phyloP scores from a whole-genome alignment of 1,140 invertebrate species.

The Prorops nasuta region DNA sequence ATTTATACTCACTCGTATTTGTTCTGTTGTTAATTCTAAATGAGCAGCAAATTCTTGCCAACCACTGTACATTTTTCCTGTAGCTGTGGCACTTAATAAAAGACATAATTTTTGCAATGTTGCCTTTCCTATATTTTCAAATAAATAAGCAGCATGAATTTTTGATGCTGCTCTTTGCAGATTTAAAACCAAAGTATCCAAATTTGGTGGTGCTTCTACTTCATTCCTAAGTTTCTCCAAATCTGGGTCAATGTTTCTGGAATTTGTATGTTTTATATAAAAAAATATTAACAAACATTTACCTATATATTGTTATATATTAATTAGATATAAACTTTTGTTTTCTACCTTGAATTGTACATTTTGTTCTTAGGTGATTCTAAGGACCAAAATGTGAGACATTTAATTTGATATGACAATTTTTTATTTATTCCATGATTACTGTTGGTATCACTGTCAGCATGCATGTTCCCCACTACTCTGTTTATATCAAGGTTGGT shows the following conservation, averaged over 20 bases:
- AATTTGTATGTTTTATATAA: conserved; percentile 13
- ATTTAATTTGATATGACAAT: too few relatives aligned
- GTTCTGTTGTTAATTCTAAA: conserved; percentile 35
- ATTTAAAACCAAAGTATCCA: conserved; percentile 27
- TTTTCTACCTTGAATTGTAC: conserved; percentile 5
- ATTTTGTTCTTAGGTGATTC: too few relatives aligned
- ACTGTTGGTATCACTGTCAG: too few relatives aligned
- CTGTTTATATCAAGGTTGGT: conserved; percentile 15
- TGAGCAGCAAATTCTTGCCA: conserved; percentile 40
- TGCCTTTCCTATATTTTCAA: conserved; percentile 31
- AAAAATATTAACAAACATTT: not conserved
- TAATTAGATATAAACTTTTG: conserved; percentile 1
- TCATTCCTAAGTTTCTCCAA: conserved; percentile 37
- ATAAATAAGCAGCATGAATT: conserved; percentile 39
- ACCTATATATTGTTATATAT: not conserved
- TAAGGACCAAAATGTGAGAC: too few relatives aligned
- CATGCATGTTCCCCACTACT: conserved; percentile 12
- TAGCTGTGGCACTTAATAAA: conserved; percentile 35
- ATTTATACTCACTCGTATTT: conserved; percentile 33
- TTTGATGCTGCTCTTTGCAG: conserved; percentile 19
- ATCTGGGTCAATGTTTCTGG: conserved; percentile 32
- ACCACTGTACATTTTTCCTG: conserved; percentile 35
- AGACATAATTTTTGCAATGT: conserved; percentile 38
- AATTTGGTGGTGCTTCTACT: conserved; percentile 33
- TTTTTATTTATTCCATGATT: too few relatives aligned